A percentile compares a stretch with the other conserved stretches of the same genome.
Evolutionary conservation across 2,888 invertebrate genomes (phyloP).

Genomic region (Nasonovia ribisnigri): DNA sequence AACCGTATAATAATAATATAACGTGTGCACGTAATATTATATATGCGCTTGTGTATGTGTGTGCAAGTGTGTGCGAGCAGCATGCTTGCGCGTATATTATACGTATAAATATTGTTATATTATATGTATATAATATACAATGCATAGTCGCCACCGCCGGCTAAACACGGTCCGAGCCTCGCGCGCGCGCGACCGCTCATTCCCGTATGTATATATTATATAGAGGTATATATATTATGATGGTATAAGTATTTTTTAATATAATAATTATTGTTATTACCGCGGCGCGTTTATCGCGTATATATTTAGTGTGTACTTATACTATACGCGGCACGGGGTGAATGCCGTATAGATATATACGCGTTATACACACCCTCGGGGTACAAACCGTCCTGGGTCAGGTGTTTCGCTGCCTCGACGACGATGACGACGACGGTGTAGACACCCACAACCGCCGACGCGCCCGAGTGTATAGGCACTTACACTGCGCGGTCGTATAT

Average conservation of each 20-base stretch:
- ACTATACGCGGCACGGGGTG: neutral
- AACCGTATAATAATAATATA: slow-evolving; percentile 38
- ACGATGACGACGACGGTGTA: neutral
- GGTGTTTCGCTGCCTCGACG: slow-evolving; percentile 39
- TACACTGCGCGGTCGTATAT: neutral
- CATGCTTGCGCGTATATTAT: neutral
- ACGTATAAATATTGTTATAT: neutral
- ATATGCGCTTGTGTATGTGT: neutral
- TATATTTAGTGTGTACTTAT: neutral
- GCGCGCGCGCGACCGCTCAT: slow-evolving; percentile 8
- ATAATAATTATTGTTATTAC: slow-evolving; percentile 50
- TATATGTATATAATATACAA: neutral
- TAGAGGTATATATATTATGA: too few species aligned
- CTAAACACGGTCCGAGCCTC: neutral
- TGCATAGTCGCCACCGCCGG: neutral
- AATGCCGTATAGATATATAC: neutral
- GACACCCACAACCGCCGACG: slow-evolving; percentile 14
- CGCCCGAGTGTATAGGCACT: neutral
- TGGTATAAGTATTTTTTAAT: slow-evolving; percentile 7
- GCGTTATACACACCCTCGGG: slow-evolving; percentile 32
- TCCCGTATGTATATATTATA: neutral
- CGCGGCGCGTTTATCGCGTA: neutral
- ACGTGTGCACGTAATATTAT: neutral
- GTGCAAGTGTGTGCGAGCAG: neutral
- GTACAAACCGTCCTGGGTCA: slow-evolving; percentile 44